Evolutionary conservation across 2,888 invertebrate genomes (phyloP), one percentile per base, ranked within the genome.

Genomic region (Brachynemurus nebulosus): DNA sequence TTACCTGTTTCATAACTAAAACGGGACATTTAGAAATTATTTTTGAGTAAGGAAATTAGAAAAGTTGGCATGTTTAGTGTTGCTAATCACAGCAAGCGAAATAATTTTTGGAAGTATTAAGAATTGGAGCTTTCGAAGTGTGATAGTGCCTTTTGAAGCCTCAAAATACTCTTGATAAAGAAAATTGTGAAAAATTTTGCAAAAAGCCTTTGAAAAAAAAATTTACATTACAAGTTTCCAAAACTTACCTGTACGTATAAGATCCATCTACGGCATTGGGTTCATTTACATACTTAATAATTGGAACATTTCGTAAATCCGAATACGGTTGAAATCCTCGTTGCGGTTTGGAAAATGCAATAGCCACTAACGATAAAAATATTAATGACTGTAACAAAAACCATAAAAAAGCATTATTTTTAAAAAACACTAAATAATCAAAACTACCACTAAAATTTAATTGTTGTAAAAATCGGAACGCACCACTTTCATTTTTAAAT

Each of bases 1-100:
- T 84, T 81, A 21, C 76, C 81, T 39, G 82, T 81, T 62, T 80
- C 79, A 53, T 80, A 83, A 51, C 77, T 57, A 51, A 41, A 50
- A 44, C 8, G 2, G n/a, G 19, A 45, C n/a, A n/a, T n/a, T n/a
- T n/a, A n/a, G n/a, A n/a, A n/a, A n/a, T n/a, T n/a, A n/a, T n/a
- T n/a, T n/a, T n/a, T n/a, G n/a, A n/a, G n/a, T n/a, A n/a, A n/a
- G n/a, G n/a, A n/a, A n/a, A n/a, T n/a, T n/a, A n/a, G n/a, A n/a
- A n/a, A n/a, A n/a, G n/a, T n/a, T n/a, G n/a, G n/a, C n/a, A n/a
- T n/a, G n/a, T n/a, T n/a, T n/a, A n/a, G n/a, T n/a, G n/a, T n/a
- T n/a, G n/a, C n/a, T n/a, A n/a, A n/a, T n/a, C n/a, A n/a, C n/a
- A n/a, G n/a, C n/a, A n/a, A n/a, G n/a, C n/a, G n/a, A n/a, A n/a